Evolutionary conservation across 2,113 vertebrate genomes (phyloP).

Genomic region (Psephotus haematonotus): DNA sequence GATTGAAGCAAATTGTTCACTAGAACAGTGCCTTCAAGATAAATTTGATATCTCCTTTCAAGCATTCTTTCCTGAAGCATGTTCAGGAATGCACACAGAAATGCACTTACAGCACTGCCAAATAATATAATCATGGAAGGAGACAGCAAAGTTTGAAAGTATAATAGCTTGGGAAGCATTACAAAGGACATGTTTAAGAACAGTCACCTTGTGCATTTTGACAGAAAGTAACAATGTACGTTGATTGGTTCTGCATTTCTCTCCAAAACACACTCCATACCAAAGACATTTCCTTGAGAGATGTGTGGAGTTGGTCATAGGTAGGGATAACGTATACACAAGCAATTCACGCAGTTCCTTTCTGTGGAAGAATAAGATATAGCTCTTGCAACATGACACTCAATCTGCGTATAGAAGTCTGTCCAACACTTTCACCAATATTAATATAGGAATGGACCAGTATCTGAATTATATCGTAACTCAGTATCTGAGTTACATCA

Average conservation of each 20-base stretch:
- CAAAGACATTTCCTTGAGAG: neutral
- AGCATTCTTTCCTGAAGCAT: neutral
- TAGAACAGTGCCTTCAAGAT: neutral
- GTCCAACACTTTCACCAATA: neutral
- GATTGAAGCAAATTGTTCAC: neutral
- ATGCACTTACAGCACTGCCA: neutral
- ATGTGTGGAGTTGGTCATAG: too few relatives aligned
- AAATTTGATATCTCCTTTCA: neutral
- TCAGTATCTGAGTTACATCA: neutral
- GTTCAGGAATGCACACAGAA: neutral
- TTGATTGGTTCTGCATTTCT: neutral
- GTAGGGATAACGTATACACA: neutral
- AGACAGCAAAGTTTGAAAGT: neutral
- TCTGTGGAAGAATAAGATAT: neutral
- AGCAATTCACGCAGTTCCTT: neutral
- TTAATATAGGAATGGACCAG: neutral
- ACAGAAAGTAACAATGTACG: neutral
- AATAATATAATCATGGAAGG: neutral
- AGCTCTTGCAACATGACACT: neutral
- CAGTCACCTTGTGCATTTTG: neutral
- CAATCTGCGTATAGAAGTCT: neutral
- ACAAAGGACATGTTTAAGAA: neutral
- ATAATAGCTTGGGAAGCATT: neutral
- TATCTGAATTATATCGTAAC: neutral
- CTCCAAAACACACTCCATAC: neutral